Evolutionary conservation across 2,888 invertebrate species (phyloP).

Genomic region (Drosophila mimetica): DNA sequence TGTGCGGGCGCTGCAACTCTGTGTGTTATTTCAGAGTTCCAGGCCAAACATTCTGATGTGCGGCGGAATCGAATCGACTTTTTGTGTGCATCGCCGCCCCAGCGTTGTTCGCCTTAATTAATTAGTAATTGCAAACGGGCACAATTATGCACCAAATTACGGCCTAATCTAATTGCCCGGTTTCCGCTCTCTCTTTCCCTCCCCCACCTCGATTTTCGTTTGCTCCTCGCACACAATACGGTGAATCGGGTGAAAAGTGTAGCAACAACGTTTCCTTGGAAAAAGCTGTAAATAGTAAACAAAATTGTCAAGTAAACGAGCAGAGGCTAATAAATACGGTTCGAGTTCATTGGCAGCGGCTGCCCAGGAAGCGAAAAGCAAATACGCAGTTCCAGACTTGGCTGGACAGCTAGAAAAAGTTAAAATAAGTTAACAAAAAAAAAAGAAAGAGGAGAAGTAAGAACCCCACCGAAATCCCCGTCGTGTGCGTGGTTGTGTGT

Average conservation of each 20-base stretch:
- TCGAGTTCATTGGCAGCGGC: slow-evolving; percentile 18
- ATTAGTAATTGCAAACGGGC: slow-evolving; percentile 64
- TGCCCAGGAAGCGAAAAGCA: slow-evolving; percentile 9
- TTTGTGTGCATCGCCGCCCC: slow-evolving; percentile 62
- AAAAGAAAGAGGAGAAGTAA: slow-evolving; percentile 8
- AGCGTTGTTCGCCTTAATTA: slow-evolving; percentile 65
- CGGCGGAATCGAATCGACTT: slow-evolving; percentile 70
- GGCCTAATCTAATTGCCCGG: slow-evolving; percentile 14
- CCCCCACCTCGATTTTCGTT: slow-evolving; percentile 19
- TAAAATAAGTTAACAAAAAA: not conserved
- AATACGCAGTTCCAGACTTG: slow-evolving; percentile 1
- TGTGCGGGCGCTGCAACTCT: slow-evolving; percentile 53
- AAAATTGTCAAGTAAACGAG: slow-evolving; percentile 71
- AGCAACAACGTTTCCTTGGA: slow-evolving; percentile 80
- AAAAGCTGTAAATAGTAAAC: slow-evolving; percentile 79
- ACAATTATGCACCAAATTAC: slow-evolving; percentile 11
- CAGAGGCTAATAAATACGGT: slow-evolving; percentile 33
- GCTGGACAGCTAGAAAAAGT: not conserved
- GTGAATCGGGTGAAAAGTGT: slow-evolving; percentile 53
- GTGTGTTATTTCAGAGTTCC: slow-evolving; percentile 77
- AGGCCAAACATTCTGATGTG: slow-evolving; percentile 73
- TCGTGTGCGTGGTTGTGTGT: slow-evolving; percentile 20
- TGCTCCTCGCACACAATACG: slow-evolving; percentile 47
- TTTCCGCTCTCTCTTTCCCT: slow-evolving; percentile 4
- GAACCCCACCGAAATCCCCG: slow-evolving; percentile 8